Conservation (phyloP, 2,888 invertebrate genomes). For the Blastobasis adustella region DNA sequence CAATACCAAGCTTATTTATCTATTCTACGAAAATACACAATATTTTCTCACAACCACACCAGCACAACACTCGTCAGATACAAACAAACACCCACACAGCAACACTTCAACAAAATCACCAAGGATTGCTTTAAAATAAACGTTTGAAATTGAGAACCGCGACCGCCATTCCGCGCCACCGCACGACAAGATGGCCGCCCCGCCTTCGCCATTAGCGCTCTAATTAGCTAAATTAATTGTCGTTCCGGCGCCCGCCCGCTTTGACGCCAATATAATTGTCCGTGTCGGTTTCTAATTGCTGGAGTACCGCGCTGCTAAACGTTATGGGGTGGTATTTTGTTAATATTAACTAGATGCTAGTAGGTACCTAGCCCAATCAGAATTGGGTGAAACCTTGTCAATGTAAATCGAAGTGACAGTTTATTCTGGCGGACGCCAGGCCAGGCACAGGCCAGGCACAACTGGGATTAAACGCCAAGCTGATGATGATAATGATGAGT, state of each 20-base stretch:
- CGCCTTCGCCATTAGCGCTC: slow-evolving; percentile 2
- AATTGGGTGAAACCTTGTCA: too few relatives aligned
- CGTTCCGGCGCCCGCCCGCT: neutral
- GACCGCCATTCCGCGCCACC: slow-evolving; percentile 31
- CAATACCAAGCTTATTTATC: neutral
- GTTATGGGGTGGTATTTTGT: too few relatives aligned
- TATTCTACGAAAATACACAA: neutral
- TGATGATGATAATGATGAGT: too few relatives aligned
- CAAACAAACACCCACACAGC: neutral
- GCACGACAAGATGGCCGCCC: slow-evolving; percentile 23
- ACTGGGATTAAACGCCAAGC: too few relatives aligned
- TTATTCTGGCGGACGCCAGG: too few relatives aligned
- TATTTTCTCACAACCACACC: neutral
- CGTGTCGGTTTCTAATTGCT: too few relatives aligned
- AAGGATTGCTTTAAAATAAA: slow-evolving; percentile 7
- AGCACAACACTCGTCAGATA: neutral
- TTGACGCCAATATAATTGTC: too few relatives aligned
- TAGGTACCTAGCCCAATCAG: too few relatives aligned
- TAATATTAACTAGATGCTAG: too few relatives aligned
- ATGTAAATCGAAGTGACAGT: too few relatives aligned
- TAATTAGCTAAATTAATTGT: slow-evolving; percentile 1
- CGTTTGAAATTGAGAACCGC: slow-evolving; percentile 19
- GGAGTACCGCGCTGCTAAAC: too few relatives aligned
- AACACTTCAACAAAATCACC: slow-evolving; percentile 26
- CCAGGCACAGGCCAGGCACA: too few relatives aligned